Conservation (phyloP, 2,888 invertebrate species). For the Epinotia nisella region DNA sequence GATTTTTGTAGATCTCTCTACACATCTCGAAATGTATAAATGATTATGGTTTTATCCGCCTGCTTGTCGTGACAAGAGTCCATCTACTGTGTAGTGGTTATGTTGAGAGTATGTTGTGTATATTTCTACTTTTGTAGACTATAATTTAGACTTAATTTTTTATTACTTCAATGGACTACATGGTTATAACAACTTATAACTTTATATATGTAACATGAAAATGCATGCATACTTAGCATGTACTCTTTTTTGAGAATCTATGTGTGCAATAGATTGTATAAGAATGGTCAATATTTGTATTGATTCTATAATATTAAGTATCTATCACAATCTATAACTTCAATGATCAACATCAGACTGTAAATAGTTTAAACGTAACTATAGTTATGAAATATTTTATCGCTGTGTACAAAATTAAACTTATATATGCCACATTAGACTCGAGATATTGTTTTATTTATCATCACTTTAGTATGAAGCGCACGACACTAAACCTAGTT, state of each 20-base stretch:
- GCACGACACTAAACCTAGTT: too few relatives aligned
- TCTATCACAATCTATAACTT: slow-evolving; percentile 37
- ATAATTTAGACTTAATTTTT: slow-evolving; percentile 41
- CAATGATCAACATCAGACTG: slow-evolving; percentile 43
- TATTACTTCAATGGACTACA: slow-evolving; percentile 35
- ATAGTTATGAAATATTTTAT: slow-evolving; percentile 37
- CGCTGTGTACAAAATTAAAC: slow-evolving; percentile 42
- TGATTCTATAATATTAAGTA: slow-evolving; percentile 38
- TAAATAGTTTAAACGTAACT: slow-evolving; percentile 45
- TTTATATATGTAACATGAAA: slow-evolving; percentile 42
- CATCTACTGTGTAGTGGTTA: slow-evolving; percentile 38
- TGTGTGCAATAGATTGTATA: slow-evolving; percentile 43
- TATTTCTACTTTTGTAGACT: slow-evolving; percentile 46
- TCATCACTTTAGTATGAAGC: neutral
- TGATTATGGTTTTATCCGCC: slow-evolving; percentile 45
- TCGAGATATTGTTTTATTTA: slow-evolving; percentile 33
- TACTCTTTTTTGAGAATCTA: slow-evolving; percentile 37
- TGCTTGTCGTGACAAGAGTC: slow-evolving; percentile 31
- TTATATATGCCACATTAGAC: slow-evolving; percentile 38
- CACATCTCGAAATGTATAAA: slow-evolving; percentile 33
- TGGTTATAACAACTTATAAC: slow-evolving; percentile 23
- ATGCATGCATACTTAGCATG: slow-evolving; percentile 42
- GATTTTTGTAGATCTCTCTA: slow-evolving; percentile 19
- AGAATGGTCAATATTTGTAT: slow-evolving; percentile 30
- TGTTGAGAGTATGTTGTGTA: slow-evolving; percentile 43